These are phyloP conservation scores for Folsomia candida DNA, from an alignment of 2,888 invertebrate genomes.

Conservation along the genomic window DNA sequence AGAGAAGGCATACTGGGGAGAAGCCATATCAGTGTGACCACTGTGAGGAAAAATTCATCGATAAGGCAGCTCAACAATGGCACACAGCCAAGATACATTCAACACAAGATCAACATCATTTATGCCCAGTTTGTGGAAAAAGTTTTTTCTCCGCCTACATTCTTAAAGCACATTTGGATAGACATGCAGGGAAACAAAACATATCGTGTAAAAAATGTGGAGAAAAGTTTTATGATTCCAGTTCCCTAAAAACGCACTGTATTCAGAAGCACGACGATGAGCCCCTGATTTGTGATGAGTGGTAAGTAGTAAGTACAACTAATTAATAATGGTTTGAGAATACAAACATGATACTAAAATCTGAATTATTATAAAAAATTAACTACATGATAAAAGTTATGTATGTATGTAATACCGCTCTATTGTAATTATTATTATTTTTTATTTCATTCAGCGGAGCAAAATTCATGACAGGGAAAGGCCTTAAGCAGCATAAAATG, in stretches of 20 bases:
- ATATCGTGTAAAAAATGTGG: background rate
- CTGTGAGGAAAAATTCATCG: background rate
- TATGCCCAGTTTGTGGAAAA: background rate
- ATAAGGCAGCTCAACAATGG: background rate
- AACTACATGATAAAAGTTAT: too few relatives aligned
- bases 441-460: too few relatives aligned
- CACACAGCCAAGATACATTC: background rate
- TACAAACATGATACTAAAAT: too few relatives aligned
- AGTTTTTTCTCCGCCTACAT: background rate
- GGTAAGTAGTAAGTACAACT: too few relatives aligned
- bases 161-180: background rate
- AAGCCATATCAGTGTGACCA: background rate
- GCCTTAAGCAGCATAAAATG: background rate
- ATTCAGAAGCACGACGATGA: background rate
- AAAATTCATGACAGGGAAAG: background rate
- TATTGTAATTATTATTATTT: too few relatives aligned
- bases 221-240: background rate
- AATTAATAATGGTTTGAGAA: too few relatives aligned
- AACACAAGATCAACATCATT: too few relatives aligned
- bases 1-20: background rate
- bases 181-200: background rate
- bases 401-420: too few relatives aligned
- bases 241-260: background rate
- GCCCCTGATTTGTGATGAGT: background rate
- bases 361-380: too few relatives aligned